Conservation (phyloP, 2,113 vertebrate species). For the Catagonus wagneri region DNA sequence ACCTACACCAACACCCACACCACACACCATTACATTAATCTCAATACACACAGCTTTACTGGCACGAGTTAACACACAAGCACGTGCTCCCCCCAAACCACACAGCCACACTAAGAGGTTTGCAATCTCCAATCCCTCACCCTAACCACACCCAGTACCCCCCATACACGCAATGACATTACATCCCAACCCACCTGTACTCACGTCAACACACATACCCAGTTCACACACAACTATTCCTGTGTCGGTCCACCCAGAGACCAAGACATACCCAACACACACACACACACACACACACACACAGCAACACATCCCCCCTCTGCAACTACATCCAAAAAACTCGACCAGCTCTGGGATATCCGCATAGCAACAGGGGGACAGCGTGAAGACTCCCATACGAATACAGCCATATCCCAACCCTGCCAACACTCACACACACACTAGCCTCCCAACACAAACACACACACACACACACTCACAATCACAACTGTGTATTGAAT, state of each 20-base stretch:
- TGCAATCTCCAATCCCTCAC: neutral
- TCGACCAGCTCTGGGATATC: neutral
- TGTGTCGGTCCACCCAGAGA: neutral
- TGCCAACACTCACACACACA: neutral
- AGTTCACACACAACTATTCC: fast-evolving
- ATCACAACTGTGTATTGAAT: neutral
- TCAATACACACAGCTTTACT: neutral
- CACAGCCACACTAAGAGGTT: neutral
- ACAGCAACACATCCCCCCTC: fast-evolving
- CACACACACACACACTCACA: neutral
- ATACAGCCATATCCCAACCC: too few relatives aligned
- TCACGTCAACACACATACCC: fast-evolving
- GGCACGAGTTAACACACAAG: neutral
- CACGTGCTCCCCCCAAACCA: neutral
- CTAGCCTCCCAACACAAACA: neutral
- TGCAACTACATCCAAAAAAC: neutral
- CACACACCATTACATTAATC: neutral
- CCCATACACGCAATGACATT: neutral
- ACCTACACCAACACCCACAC: neutral
- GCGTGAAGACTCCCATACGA: neutral
- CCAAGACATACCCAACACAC: neutral
- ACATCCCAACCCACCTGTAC: neutral
- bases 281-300: too few relatives aligned
- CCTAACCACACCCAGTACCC: fast-evolving
- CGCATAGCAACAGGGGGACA: neutral